phyloP scores from a whole-genome alignment of 2,888 invertebrate genomes.

The Clitarchus hookeri region DNA sequence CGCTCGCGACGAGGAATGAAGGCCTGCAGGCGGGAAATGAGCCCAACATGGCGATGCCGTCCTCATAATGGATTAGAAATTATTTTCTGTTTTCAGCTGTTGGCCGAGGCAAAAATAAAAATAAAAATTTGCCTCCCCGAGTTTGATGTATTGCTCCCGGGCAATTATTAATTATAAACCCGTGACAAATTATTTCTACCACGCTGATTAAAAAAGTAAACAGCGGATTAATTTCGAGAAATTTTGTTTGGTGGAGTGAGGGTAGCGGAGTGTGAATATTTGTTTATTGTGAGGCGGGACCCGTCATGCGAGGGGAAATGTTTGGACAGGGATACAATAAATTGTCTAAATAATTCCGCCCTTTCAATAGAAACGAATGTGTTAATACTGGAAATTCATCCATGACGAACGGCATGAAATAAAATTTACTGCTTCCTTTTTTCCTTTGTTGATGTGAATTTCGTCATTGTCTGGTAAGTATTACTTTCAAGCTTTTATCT shows the following conservation, averaged over 20 bases:
- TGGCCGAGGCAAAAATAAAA: not conserved
- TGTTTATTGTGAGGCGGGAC: not conserved
- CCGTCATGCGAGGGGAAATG: not conserved
- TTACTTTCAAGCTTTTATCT: no score
- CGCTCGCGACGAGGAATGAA: not conserved
- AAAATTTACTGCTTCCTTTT: no score
- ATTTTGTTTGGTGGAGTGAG: not conserved
- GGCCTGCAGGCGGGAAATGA: not conserved
- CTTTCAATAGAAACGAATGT: not conserved
- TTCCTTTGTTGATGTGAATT: no score
- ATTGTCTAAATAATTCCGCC: not conserved
- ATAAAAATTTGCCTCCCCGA: not conserved
- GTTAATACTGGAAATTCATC: no score
- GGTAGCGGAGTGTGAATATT: not conserved
- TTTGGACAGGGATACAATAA: not conserved
- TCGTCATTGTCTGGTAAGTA: no score
- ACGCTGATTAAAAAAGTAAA: not conserved
- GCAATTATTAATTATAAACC: conserved; percentile 10
- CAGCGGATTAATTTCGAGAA: not conserved
- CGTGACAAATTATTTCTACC: conserved; percentile 14
- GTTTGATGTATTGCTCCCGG: conserved; percentile 2
- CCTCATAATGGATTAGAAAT: conserved; percentile 10
- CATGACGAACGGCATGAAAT: no score
- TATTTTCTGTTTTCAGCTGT: not conserved
- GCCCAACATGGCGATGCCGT: not conserved